Evolutionary conservation across 1,140 invertebrate genomes (phyloP).

Genomic region (Tetramorium simillimum): DNA sequence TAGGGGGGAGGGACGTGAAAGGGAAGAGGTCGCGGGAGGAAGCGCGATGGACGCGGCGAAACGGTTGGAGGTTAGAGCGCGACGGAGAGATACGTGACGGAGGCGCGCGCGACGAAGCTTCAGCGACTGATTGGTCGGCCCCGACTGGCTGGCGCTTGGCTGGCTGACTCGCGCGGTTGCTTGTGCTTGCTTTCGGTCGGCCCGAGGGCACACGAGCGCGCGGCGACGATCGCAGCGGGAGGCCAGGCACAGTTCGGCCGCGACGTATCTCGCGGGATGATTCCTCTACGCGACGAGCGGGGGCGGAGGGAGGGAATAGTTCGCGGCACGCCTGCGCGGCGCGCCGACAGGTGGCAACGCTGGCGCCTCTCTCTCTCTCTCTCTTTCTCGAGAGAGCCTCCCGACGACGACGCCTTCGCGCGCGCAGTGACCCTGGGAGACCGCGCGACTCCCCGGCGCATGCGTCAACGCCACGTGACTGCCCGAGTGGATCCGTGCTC

Average conservation of each 20-base stretch:
- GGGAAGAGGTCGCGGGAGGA: slow-evolving; percentile 21
- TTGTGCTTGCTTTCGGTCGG: background rate
- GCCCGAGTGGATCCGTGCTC: too few species aligned
- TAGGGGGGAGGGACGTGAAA: background rate
- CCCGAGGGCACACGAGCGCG: background rate
- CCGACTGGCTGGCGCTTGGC: background rate
- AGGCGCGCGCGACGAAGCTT: background rate
- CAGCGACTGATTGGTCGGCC: slow-evolving; percentile 1
- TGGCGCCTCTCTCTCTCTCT: too few species aligned
- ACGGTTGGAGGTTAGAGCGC: slow-evolving; percentile 34
- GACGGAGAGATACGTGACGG: slow-evolving; percentile 1
- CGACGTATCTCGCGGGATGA: background rate
- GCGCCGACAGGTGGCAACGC: background rate
- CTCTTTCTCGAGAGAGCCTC: too few species aligned
- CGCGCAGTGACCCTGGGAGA: too few species aligned
- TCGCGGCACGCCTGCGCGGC: background rate
- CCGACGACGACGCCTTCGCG: too few species aligned
- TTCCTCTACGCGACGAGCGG: background rate
- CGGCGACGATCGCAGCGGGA: slow-evolving; percentile 38
- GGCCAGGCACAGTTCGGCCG: background rate
- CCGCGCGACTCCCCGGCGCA: too few species aligned
- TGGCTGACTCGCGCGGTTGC: background rate
- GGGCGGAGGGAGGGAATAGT: too few species aligned
- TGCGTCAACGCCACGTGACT: too few species aligned
- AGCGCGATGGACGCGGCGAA: background rate